phyloP scores from a whole-genome alignment of 2,797 vertebrate genomes.

The Etheostoma nigrum region DNA sequence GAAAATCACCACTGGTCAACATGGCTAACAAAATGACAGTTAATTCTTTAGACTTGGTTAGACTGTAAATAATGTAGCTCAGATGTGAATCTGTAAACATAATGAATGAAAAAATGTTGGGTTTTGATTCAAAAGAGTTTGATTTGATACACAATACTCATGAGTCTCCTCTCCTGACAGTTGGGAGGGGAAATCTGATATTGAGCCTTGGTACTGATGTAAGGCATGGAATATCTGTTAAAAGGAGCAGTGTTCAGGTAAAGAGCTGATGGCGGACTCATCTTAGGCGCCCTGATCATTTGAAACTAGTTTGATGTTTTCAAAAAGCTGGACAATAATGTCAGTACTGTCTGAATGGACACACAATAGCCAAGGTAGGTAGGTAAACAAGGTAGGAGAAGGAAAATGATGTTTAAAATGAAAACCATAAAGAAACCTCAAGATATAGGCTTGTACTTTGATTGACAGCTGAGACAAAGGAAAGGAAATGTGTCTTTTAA shows the following conservation, averaged over 20 bases:
- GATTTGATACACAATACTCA: not conserved
- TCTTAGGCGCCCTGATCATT: not conserved
- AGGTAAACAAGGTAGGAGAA: not conserved
- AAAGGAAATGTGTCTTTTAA: not conserved
- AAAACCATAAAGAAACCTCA: not conserved
- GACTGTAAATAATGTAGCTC: not conserved
- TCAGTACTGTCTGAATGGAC: not conserved
- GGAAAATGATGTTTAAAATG: not conserved
- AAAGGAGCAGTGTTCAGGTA: not conserved
- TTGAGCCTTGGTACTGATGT: not conserved
- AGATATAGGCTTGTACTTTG: not conserved
- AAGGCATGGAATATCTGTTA: not conserved
- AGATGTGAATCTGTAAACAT: not conserved
- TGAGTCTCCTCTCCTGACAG: not conserved
- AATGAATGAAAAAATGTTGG: not conserved
- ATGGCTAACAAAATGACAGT: not conserved
- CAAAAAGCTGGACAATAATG: not conserved
- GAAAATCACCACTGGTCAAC: not conserved
- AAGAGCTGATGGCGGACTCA: not conserved
- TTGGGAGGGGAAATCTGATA: conserved; percentile 7
- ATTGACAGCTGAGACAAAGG: not conserved
- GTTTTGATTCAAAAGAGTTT: not conserved
- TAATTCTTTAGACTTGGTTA: conserved; percentile 1
- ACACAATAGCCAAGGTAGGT: not conserved
- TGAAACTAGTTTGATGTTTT: not conserved